Base-by-base conservation (phyloP, 30 jellyfish, hydroid and myxozoan species). In the Hydractinia echinata region DNA sequence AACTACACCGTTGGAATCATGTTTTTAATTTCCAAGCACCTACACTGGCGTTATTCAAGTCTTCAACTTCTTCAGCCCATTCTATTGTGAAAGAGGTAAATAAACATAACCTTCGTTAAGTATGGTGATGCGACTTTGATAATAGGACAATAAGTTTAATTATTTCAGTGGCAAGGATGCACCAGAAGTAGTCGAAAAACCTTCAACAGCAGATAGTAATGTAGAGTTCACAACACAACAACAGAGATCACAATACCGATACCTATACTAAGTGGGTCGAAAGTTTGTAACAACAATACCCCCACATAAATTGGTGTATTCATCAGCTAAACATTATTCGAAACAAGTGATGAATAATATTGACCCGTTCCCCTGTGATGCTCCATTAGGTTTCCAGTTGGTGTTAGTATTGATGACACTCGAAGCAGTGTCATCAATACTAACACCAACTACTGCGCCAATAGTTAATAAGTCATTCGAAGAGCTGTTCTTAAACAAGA, bases 401-500 rank as follows among this genome's bases (percentile, higher is more conserved):
- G 73, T 62, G 8, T 5, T 50, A 10, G 30, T 15, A 15, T 39
- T 39, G 7, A 15, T 39, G 73, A 62, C 16, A 10, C 30, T 62
- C 7, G 13, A 56, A 56, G 10, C 68, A n/a, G n/a, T 56, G 13
- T 10, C 68, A 56, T 56, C 68, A 10, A 10, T 10, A 5, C 5
- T 15, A 62, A 62, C 73, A 10, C n/a, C n/a, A n/a, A 62, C 8
- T 5, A 5, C 10, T 5, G 5, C 73, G 30, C 5, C 73, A 5
- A 7, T 5, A 5, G 10, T 6, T 5, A 76, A 62, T 53, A 62
- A 62, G 73, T 62, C 73, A 15, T 55, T 76, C 6, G 87, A 79
- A 64, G 87, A 60, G 67, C 4, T 79, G n/a, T 13, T 61, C 20
- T 66, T 79, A 51, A 66, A 64, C 48, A 79, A 58, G 51, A 79